Evolutionary conservation across 2,888 invertebrate species (phyloP), one percentile per base, ranked within the genome.

Genomic region (Saturnia pavonia): DNA sequence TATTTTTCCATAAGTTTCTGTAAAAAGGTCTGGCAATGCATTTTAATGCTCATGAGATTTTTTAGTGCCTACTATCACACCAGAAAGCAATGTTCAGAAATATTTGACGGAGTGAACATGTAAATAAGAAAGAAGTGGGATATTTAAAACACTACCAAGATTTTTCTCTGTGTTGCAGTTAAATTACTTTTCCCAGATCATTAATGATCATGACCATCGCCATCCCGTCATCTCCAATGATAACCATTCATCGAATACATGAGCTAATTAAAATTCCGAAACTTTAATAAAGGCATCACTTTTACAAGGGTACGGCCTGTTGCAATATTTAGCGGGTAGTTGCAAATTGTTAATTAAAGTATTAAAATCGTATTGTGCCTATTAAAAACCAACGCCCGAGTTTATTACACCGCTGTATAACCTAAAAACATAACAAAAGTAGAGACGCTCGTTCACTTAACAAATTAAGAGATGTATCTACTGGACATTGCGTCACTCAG

Each of bases 331-430:
- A 76, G 74, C 77, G 71, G 70, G 69, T 68, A 72, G 70, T 51
- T 68, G 78, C 76, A 69, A 76, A 77, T 77, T 74, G 72, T 71
- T 75, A 72, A 74, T 74, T 70, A 74, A 69, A 72, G 70, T 72
- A 72, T 69, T 71, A 72, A 67, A 48, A 67, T 73, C 72, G 73
- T 75, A 73, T 67, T 73, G 67, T 69, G 70, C 71, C 70, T 34
- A 76, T 76, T 74, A 72, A 74, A 74, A 67, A 69, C 70, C 76
- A 63, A 77, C 78, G 78, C 78, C 73, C 75, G 70, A 3, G 60
- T 76, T 78, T 78, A 77, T 76, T 72, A 75, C 68, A 14, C 54
- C 63, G 63, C 68, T 45, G 60, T 71, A 68, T 68, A 68, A 48
- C 19, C 16, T 25, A 25, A 68, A n/a, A 16, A 40, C 45, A 48